Conservation (phyloP, 1,140 invertebrate species). For the Cherax quadricarinatus region DNA sequence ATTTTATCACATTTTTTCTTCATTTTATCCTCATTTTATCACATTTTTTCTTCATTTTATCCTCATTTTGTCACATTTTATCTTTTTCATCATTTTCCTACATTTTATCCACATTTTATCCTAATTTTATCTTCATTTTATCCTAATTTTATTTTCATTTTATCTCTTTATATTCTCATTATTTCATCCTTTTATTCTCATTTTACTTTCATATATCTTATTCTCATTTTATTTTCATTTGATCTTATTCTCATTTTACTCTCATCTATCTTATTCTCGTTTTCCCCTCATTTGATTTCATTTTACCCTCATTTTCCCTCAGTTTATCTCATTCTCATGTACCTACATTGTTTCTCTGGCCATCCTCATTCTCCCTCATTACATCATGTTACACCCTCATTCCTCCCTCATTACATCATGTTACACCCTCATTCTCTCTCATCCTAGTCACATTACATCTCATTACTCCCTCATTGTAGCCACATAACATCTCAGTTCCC, state of each 20-base stretch:
- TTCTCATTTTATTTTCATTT: background rate
- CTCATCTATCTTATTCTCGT: background rate
- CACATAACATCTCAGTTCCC: too few species aligned
- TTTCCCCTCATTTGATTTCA: background rate
- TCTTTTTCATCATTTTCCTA: background rate
- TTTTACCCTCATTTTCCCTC: background rate
- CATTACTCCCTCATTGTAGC: too few species aligned
- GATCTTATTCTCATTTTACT: background rate
- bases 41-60: background rate
- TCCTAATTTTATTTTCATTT: background rate
- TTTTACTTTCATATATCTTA: background rate
- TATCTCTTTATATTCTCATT: background rate
- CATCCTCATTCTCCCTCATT: too few species aligned
- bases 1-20: too few species aligned
- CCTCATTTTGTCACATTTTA: background rate
- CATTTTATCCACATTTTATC: too few species aligned
- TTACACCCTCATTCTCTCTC: background rate
- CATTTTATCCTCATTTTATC: background rate
- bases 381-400: too few species aligned
- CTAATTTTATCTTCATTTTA: background rate
- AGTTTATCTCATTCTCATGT: background rate
- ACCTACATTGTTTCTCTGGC: background rate
- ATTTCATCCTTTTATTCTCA: background rate
- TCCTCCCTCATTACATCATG: too few species aligned
- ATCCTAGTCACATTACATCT: too few species aligned